These are phyloP conservation scores for Mesaphorura yosii DNA, from an alignment of 1,140 invertebrate genomes.

Conservation along the genomic window DNA sequence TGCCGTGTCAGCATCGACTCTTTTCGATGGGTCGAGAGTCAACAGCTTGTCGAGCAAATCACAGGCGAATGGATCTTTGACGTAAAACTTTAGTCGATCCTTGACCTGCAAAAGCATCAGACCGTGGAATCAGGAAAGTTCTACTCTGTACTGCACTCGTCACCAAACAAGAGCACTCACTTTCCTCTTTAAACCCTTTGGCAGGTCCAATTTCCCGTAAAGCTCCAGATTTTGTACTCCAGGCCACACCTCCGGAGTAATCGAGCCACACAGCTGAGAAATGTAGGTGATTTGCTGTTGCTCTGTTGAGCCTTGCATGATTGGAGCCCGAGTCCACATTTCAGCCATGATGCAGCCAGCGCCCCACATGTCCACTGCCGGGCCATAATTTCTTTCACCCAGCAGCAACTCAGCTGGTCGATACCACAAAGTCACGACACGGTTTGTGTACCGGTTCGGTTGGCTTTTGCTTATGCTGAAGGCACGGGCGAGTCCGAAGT, in stretches of 20 bases:
- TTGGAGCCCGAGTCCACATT: conserved; percentile 87
- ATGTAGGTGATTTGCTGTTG: conserved; percentile 92
- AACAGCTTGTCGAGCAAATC: conserved; percentile 88
- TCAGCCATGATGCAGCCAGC: conserved; percentile 38
- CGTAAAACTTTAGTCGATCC: conserved; percentile 77
- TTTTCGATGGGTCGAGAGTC: conserved; percentile 78
- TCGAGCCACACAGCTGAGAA: conserved; percentile 90
- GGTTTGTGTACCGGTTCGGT: conserved; percentile 77
- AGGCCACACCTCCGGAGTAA: conserved; percentile 87
- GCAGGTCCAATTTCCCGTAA: conserved; percentile 81
- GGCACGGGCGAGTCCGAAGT: conserved; percentile 82
- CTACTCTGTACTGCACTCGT: background rate
- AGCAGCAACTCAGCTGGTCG: conserved; percentile 77
- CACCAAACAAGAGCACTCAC: conserved; percentile 38
- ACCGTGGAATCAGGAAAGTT: conserved; percentile 36
- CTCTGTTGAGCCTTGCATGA: conserved; percentile 79
- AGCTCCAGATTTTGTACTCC: conserved; percentile 85
- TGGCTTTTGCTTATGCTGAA: conserved; percentile 79
- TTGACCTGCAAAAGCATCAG: conserved; percentile 64
- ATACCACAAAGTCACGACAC: conserved; percentile 76
- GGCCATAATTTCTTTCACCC: conserved; percentile 90
- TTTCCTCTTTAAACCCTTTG: conserved; percentile 80
- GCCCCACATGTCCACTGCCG: conserved; percentile 72
- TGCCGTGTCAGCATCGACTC: conserved; percentile 82
- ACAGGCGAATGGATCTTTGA: conserved; percentile 83